Base-by-base conservation (phyloP, 2,797 vertebrate genomes). In the Austrolebias charrua region DNA sequence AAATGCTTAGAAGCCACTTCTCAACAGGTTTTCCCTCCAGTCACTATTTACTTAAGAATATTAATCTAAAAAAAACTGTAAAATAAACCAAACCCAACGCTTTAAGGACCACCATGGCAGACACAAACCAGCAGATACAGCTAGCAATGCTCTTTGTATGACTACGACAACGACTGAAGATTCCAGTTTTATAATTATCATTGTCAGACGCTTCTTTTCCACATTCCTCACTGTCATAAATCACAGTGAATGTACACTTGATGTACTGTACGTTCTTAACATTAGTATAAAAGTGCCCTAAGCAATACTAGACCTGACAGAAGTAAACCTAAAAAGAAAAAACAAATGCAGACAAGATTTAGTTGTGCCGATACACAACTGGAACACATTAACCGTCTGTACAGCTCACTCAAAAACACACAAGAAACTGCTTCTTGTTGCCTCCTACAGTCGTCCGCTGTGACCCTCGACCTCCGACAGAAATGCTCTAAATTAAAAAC, bases 401-500 rank as follows among this genome's bases (percentile, higher is more conserved):
- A 31, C 4, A 2, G 2, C 20, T 31, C 3, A 2, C 18, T 38
- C 29, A 54, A 3, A 33, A 29, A 51, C 33, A 54, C 0, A 43
- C 10, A 18, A 0, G 2, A 4, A 8, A 11, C 42, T 38, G 31
- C 9, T 24, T 42, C 31, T 6, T 55, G 18, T 40, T 1, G 11
- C 55, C 71, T 55, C 60, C 6, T 53, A 65, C 47, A 74, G n/a
- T 47, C 33, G 16, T 46, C 28, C n/a, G 19, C 44, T 38, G 15
- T 70, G 67, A 75, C 69, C 52, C 53, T 59, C 48, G 50, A 71
- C 28, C 56, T 13, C 29, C 55, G 51, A 71, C 28, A 44, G 18
- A 62, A 72, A 69, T 2, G 45, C 38, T 58, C 75, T 49, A 40
- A 56, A 78, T 48, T 43, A 54, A 60, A 31, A 42, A 13, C 19